phyloP scores from a whole-genome alignment of 2,113 vertebrate genomes.

The Eptesicus fuscus region DNA sequence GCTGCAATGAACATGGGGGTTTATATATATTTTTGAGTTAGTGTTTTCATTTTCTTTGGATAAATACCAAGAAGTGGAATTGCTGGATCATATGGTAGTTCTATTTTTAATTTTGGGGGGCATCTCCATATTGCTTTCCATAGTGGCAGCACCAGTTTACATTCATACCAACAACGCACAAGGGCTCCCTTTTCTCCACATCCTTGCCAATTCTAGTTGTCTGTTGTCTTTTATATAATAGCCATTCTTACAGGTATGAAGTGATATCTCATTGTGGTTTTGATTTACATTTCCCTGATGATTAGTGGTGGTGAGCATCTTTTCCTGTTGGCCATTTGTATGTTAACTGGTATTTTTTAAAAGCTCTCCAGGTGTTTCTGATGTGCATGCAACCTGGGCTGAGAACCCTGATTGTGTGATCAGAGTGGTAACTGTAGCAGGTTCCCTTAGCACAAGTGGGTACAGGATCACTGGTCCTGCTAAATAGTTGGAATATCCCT shows the following conservation, averaged over 20 bases:
- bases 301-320: background rate
- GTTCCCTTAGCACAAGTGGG: background rate
- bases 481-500: background rate
- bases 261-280: background rate
- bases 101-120: background rate
- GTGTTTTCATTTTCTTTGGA: background rate
- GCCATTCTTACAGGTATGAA: background rate
- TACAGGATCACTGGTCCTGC: background rate
- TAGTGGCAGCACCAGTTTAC: background rate
- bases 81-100: background rate
- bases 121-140: background rate
- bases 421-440: background rate
- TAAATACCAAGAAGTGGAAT: background rate
- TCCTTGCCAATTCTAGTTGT: background rate
- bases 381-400: background rate
- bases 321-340: background rate
- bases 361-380: background rate
- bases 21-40: background rate
- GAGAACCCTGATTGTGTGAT: background rate
- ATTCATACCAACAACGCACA: background rate
- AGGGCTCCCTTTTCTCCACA: background rate
- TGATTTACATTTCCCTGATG: background rate
- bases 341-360: background rate
- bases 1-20: background rate
- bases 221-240: background rate